These are phyloP conservation scores for Hippoglossus hippoglossus DNA, from an alignment of 2,797 vertebrate genomes.

Conservation along the genomic window DNA sequence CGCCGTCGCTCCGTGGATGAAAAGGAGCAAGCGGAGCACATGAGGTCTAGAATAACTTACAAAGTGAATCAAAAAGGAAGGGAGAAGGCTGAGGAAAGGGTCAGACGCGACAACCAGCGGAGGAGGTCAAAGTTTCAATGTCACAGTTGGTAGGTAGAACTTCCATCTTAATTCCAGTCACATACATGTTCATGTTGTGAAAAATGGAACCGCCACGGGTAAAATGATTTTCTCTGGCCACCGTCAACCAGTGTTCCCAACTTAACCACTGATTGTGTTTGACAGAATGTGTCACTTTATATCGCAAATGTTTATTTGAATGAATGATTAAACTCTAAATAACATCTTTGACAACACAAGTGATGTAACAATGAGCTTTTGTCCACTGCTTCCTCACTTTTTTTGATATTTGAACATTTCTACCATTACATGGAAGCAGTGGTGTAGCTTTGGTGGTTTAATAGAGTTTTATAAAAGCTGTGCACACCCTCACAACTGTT, in stretches of 20 bases:
- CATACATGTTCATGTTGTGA: no score
- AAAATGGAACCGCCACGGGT: background rate
- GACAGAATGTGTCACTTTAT: no score
- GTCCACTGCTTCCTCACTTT: no score
- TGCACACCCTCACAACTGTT: no score
- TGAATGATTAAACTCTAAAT: background rate
- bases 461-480: no score
- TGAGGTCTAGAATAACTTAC: background rate
- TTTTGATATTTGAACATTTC: no score
- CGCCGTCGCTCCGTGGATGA: no score
- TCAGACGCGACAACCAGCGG: no score
- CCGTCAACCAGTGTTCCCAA: no score
- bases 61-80: background rate
- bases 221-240: background rate
- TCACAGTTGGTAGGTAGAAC: background rate
- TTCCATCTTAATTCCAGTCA: slow-evolving; percentile 1
- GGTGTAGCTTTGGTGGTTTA: no score
- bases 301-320: background rate
- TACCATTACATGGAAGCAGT: no score
- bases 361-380: background rate
- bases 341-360: background rate
- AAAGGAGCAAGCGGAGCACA: background rate
- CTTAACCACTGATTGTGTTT: no score
- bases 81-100: background rate
- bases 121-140: background rate